A percentile compares a stretch with the other conserved stretches of the same genome.
Conservation (phyloP, 2,113 vertebrate species). For the Phalacrocorax carbo region DNA sequence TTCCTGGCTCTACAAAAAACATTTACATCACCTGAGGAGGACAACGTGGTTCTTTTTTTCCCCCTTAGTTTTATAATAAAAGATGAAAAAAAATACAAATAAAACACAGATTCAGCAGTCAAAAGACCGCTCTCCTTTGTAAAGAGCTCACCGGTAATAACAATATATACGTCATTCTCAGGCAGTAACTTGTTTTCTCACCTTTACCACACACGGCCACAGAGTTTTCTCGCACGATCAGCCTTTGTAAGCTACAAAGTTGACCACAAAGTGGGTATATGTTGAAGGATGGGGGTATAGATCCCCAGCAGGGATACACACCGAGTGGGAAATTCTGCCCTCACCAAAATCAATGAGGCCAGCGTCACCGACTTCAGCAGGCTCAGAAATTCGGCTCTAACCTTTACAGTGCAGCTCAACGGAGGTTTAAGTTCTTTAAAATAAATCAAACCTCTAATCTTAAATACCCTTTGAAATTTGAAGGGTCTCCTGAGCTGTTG, state of each 20-base stretch:
- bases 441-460: neutral
- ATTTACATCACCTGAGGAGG: neutral
- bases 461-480: neutral
- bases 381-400: neutral
- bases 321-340: neutral
- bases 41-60: neutral
- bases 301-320: neutral
- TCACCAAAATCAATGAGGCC: neutral
- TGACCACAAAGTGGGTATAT: neutral
- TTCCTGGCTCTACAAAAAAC: neutral
- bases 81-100: neutral
- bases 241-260: neutral
- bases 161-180: neutral
- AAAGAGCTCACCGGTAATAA: neutral
- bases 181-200: neutral
- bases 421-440: neutral
- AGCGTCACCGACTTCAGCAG: neutral
- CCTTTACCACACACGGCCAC: fast-evolving
- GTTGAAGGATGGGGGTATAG: neutral
- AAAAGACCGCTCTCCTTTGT: neutral
- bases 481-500: neutral
- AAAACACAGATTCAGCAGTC: neutral
- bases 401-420: neutral
- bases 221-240: neutral
- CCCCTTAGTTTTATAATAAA: neutral